Evolutionary conservation across 2,797 vertebrate genomes (phyloP).

Genomic region (Sebastiscus tertius): DNA sequence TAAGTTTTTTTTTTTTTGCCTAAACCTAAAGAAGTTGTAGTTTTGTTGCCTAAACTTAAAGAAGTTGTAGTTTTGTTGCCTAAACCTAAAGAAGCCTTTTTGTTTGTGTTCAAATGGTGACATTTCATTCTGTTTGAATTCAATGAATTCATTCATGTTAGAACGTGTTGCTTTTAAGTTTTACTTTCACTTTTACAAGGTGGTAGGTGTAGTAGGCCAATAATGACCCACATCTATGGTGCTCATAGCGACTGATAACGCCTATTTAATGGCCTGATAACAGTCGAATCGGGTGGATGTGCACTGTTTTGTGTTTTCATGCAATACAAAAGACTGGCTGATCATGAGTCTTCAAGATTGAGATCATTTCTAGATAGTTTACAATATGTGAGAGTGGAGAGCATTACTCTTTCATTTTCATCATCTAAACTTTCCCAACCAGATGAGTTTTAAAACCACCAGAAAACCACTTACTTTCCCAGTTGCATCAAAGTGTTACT

Average conservation of each 20-base stretch:
- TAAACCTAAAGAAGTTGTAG: too few relatives aligned
- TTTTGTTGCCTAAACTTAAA: accelerated
- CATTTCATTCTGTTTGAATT: too few relatives aligned
- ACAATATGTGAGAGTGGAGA: background rate
- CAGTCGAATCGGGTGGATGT: accelerated
- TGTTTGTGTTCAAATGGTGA: too few relatives aligned
- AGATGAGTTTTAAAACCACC: background rate
- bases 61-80: too few relatives aligned
- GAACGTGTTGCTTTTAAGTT: too few relatives aligned
- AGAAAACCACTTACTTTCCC: background rate
- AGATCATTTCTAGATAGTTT: background rate
- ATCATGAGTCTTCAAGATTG: background rate
- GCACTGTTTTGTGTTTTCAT: background rate
- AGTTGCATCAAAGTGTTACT: slow-evolving; percentile 2
- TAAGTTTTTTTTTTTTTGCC: too few relatives aligned
- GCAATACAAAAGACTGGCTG: background rate
- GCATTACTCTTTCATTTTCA: background rate
- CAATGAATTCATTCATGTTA: too few relatives aligned
- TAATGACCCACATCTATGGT: too few relatives aligned
- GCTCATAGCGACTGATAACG: too few relatives aligned
- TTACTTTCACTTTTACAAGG: accelerated
- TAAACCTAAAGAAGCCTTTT: too few relatives aligned
- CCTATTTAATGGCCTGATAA: too few relatives aligned
- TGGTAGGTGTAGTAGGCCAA: too few relatives aligned
- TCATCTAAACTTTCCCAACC: background rate